phyloP scores from a whole-genome alignment of 2,797 vertebrate species.

The Pempheris klunzingeri region DNA sequence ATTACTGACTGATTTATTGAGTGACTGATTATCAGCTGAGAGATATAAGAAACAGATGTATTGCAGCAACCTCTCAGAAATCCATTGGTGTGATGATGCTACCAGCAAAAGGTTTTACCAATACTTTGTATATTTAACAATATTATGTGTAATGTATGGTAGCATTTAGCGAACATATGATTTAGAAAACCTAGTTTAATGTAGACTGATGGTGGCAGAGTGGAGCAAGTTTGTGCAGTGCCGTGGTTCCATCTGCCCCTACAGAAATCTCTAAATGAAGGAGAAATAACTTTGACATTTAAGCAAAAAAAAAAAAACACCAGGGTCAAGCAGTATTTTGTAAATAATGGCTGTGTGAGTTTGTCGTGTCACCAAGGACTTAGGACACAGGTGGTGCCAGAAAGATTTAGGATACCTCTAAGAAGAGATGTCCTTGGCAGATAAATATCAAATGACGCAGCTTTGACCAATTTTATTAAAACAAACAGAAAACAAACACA shows the following conservation, averaged over 20 bases:
- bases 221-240: neutral
- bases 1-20: neutral
- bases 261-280: neutral
- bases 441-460: conserved; percentile 11
- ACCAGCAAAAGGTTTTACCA: neutral
- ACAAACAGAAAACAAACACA: conserved; percentile 61
- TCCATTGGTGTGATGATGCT: neutral
- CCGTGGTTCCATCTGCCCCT: neutral
- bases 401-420: neutral
- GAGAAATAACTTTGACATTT: neutral
- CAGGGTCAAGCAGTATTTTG: conserved; percentile 7
- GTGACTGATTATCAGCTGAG: neutral
- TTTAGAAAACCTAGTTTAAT: neutral
- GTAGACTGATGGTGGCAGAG: neutral
- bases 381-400: neutral
- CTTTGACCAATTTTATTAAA: conserved; percentile 71
- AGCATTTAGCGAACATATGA: neutral
- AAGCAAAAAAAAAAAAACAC: conserved; percentile 19
- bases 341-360: conserved; percentile 6
- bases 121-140: too few species aligned
- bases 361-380: conserved; percentile 38
- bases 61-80: neutral
- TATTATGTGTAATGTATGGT: neutral
- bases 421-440: neutral
- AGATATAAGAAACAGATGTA: neutral